Base-by-base conservation (phyloP, 2,113 vertebrate genomes). In the Lagopus muta region DNA sequence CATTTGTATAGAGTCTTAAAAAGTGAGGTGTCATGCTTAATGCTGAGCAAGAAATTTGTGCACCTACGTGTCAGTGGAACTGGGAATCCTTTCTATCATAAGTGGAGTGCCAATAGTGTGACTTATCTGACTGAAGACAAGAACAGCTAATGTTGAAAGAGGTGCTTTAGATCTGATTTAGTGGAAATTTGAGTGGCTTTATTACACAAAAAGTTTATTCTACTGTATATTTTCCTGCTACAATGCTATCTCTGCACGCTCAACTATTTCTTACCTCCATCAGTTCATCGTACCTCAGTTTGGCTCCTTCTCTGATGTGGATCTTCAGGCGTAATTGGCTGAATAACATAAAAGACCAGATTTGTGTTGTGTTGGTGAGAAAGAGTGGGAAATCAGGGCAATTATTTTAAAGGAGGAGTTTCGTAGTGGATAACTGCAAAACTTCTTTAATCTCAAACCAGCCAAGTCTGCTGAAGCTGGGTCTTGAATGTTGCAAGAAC, bases 1-100 rank as follows among this genome's bases (percentile, higher is more conserved):
- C 96, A 4, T 96, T 99, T 74, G 98, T 99, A 36, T 97, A 97
- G 72, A 98, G 96, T 95, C 98, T 99, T 95, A 99, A 98, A 96
- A 99, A 99, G 96, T 99, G 97, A 98, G 90, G 40, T 38, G 73
- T 13, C 10, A 3, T 22, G 71, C 73, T 58, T 32, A 58, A 64
- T 85, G 54, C 77, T 0, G 7, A 60, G 74, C 6, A 43, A 84
- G 54, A 67, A 45, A n/a, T 55, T 75, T 4, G 4, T 16, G 54
- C 58, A 67, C 75, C 54, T 67, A 5, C 15, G 1, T n/a, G 40
- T 76, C 82, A 4, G 28, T 66, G 78, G 88, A 82, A 50, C 82
- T 13, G 12, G 74, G 78, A 95, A 71, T 75, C 13, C 77, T 88
- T 47, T 65, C 52, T 40, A 36, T 57, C 7, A 13, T 43, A 89